Evolutionary conservation across 1,140 invertebrate genomes (phyloP).

Genomic region (Platyscapa corneri): DNA sequence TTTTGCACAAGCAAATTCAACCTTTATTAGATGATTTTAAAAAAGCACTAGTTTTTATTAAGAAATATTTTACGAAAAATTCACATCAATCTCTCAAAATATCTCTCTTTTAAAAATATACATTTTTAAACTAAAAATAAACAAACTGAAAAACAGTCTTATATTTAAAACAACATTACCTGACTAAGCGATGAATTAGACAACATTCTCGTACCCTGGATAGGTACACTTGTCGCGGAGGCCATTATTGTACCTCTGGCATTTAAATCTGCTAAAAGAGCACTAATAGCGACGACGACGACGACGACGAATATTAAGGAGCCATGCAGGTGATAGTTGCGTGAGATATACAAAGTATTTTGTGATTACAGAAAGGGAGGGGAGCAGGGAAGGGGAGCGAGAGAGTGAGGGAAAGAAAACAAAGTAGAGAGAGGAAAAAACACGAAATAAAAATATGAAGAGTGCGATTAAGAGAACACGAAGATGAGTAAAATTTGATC

Average conservation of each 20-base stretch:
- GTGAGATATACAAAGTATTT: neutral
- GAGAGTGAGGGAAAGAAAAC: neutral
- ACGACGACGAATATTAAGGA: neutral
- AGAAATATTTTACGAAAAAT: neutral
- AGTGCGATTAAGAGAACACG: neutral
- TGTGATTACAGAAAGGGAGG: neutral
- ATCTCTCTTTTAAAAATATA: neutral
- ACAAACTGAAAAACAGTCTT: neutral
- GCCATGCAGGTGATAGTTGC: slow-evolving; percentile 16
- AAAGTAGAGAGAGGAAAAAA: neutral
- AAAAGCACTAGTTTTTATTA: neutral
- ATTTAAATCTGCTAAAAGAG: slow-evolving; percentile 13
- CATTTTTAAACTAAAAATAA: neutral
- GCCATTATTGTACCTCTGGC: slow-evolving; percentile 34
- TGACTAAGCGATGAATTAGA: slow-evolving; percentile 22
- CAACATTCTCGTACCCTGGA: slow-evolving; percentile 15
- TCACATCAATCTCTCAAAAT: neutral
- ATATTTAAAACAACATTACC: slow-evolving; percentile 9
- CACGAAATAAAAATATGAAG: neutral
- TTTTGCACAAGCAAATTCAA: neutral
- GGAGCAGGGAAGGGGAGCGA: neutral
- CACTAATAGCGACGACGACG: neutral
- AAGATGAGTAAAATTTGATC: neutral
- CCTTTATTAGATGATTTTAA: neutral
- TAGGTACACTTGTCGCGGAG: slow-evolving; percentile 21